Conservation (phyloP, 2,888 invertebrate species). For the Eledona agricola region DNA sequence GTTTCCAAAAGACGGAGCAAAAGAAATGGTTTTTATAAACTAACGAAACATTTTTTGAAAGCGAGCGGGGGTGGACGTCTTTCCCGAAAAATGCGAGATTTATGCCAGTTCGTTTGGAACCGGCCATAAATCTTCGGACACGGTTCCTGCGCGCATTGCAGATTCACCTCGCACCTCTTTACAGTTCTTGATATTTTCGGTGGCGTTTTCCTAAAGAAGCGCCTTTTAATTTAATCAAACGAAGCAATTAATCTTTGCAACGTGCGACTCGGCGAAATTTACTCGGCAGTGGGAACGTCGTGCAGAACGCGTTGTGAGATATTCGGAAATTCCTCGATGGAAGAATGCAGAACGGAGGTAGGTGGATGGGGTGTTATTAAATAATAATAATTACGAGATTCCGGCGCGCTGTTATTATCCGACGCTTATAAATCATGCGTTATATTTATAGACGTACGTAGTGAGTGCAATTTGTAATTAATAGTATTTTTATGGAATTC, state of each 20-base stretch:
- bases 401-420: slow-evolving; percentile 7
- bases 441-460: no score
- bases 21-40: no score
- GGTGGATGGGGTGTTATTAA: slow-evolving; percentile 11
- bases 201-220: no score
- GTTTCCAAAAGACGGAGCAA: no score
- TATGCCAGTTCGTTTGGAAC: not conserved
- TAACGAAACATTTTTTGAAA: no score
- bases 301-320: slow-evolving; percentile 10
- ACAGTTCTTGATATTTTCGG: no score
- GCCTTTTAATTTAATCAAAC: no score
- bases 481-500: slow-evolving; percentile 26
- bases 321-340: slow-evolving; percentile 19
- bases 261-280: slow-evolving; percentile 12
- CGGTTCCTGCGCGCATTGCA: slow-evolving; percentile 1
- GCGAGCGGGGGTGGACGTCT: not conserved
- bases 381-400: slow-evolving; percentile 29
- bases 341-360: slow-evolving; percentile 24
- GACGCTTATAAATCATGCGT: no score
- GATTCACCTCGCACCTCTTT: slow-evolving; percentile 1
- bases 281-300: slow-evolving; percentile 8
- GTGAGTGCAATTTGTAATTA: slow-evolving; percentile 32
- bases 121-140: slow-evolving; percentile 6
- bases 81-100: slow-evolving; percentile 1
- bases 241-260: slow-evolving; percentile 19